Evolutionary conservation across 2,797 vertebrate species (phyloP), one percentile per base, ranked within the genome.

Genomic region (Numenius phaeopus): DNA sequence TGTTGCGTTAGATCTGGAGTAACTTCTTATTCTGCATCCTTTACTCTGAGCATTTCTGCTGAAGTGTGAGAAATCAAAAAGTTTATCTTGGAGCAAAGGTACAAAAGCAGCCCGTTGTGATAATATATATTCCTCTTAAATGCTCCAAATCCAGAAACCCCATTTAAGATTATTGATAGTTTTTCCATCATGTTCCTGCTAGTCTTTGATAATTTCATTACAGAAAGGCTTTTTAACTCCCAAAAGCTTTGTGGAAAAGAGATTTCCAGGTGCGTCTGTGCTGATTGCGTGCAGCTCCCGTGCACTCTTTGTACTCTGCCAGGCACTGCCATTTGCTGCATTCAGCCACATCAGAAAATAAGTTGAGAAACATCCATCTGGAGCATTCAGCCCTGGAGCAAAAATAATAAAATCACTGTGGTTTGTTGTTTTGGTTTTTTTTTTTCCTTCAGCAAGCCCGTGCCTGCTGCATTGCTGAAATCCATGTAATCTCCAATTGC

Each of bases 231-330:
- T 29, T 17, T 59, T 22, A n/a, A 30, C 52, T 71, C 29, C 64
- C 42, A 27, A 27, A 86, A 87, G 3, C 37, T 47, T 42, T 47
- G 44, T 50, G 44, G 78, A 23, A 75, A 24, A 50, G 47, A 30
- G 47, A 62, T 82, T 82, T 62, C 52, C 62, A 69, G 18, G 23
- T 42, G 15, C 6, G 20, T 30, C 57, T 46, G 0, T 44, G 26
- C 61, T 1, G 2, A 18, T 4, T 29, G 29, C 1, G 0, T 30
- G 42, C 66, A 54, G 7, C 62, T 47, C 5, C 39, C 8, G 1
- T 24, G 46, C 27, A 1, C 30, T 39, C 30, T 24, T 5, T 9
- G 47, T 37, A 4, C 32, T 71, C 4, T 64, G 71, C 57, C 61
- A 46, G 82, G 29, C 2, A 0, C 17, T 37, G 71, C 7, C 1